Conservation (phyloP, 2,888 invertebrate genomes). For the Disparrhopalites patrizii region DNA sequence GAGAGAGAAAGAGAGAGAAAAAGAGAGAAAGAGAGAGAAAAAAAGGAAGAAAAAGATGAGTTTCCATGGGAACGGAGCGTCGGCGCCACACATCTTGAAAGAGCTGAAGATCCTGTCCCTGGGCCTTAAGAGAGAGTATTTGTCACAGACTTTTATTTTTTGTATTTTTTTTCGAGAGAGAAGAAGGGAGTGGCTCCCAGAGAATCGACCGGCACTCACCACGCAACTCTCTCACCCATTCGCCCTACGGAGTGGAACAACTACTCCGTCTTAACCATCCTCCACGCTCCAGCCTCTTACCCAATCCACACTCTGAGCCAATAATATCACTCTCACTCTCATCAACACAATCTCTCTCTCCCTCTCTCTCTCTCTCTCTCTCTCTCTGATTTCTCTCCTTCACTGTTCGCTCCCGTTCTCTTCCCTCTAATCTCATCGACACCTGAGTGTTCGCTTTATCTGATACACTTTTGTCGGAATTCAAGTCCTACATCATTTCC, state of each 20-base stretch:
- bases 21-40: neutral
- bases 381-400: too few species aligned
- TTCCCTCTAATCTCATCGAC: neutral
- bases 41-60: conserved; percentile 5
- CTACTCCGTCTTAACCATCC: conserved; percentile 24
- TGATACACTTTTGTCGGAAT: too few species aligned
- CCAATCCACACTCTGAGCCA: conserved; percentile 29
- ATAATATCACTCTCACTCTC: neutral
- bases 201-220: conserved; percentile 30
- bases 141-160: conserved; percentile 39
- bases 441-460: neutral
- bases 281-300: conserved; percentile 30
- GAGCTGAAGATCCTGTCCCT: conserved; percentile 31
- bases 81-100: conserved; percentile 34
- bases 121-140: conserved; percentile 34
- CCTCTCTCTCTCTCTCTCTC: too few species aligned
- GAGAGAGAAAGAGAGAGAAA: neutral
- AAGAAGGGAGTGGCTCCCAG: conserved; percentile 31
- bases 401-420: neutral
- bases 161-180: too few species aligned
- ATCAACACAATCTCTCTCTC: too few species aligned
- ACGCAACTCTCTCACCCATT: conserved; percentile 36
- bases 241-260: conserved; percentile 25
- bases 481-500: too few species aligned
- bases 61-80: conserved; percentile 31